Percentiles rank a stretch among this genome's conserved stretches.
Conservation (phyloP, 2,888 invertebrate genomes). For the Tricholauxania praeusta region DNA sequence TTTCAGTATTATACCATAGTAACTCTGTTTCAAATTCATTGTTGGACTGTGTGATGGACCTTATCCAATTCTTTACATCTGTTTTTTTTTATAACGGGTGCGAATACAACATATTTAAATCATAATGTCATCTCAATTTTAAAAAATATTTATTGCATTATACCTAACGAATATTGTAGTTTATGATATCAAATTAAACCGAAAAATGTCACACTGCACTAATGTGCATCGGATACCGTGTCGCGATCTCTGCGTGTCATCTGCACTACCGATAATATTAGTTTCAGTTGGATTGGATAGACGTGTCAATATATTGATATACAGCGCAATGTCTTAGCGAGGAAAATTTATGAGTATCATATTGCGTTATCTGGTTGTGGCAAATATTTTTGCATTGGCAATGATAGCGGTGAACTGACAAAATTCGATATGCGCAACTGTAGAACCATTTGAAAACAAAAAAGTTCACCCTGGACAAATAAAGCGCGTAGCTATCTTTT, state of each 20-base stretch:
- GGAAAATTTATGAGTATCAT: constrained; percentile 56
- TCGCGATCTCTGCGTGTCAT: constrained; percentile 63
- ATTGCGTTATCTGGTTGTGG: constrained; percentile 65
- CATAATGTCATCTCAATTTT: no score
- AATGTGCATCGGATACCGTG: constrained; percentile 65
- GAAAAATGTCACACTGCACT: constrained; percentile 54
- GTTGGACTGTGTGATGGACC: no score
- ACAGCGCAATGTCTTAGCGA: constrained; percentile 51
- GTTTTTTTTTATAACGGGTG: no score
- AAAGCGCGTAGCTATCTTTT: constrained; percentile 52
- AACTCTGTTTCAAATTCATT: no score
- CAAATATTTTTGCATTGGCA: constrained; percentile 63
- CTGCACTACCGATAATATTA: constrained; percentile 57
- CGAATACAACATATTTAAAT: no score
- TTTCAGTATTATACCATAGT: no score
- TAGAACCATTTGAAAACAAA: constrained; percentile 54
- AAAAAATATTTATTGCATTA: constrained; percentile 57
- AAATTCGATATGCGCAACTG: constrained; percentile 64
- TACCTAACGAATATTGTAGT: constrained; percentile 62
- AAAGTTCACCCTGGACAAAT: constrained; percentile 60
- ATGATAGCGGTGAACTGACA: constrained; percentile 65
- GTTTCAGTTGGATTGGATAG: constrained; percentile 66
- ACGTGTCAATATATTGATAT: constrained; percentile 64
- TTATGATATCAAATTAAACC: constrained; percentile 62
- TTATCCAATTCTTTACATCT: no score